These are phyloP conservation scores for Biston stratarius DNA, from an alignment of 2,888 invertebrate genomes.

Conservation along the genomic window DNA sequence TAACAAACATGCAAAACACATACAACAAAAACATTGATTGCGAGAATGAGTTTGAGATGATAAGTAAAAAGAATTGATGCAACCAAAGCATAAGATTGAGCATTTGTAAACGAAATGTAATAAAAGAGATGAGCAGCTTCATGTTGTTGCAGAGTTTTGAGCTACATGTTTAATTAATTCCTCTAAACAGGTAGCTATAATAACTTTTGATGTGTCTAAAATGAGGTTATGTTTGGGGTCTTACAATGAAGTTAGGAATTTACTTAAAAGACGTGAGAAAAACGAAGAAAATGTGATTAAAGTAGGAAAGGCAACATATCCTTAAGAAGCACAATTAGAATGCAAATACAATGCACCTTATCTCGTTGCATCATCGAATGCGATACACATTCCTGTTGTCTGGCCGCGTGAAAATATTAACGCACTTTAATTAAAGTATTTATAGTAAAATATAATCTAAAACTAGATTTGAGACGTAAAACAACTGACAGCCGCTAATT, in stretches of 20 bases:
- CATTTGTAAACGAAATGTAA: neutral
- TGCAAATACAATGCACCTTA: constrained; percentile 74
- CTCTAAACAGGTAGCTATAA: neutral
- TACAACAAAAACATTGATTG: neutral
- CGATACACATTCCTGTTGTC: constrained; percentile 70
- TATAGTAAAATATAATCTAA: constrained; percentile 17
- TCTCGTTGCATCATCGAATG: constrained; percentile 84
- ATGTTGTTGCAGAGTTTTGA: neutral
- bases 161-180: no score
- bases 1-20: constrained; percentile 1
- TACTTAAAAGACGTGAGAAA: constrained; percentile 33
- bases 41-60: neutral
- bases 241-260: constrained; percentile 32
- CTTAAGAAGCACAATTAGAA: constrained; percentile 49
- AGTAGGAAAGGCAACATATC: constrained; percentile 57
- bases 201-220: neutral
- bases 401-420: constrained; percentile 71
- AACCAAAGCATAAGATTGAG: neutral
- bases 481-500: constrained; percentile 84
- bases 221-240: constrained; percentile 62
- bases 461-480: constrained; percentile 76
- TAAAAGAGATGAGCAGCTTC: neutral
- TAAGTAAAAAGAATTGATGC: neutral
- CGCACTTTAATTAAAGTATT: constrained; percentile 33
- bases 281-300: constrained; percentile 42